Evolutionary conservation across 1,140 invertebrate species (phyloP), one percentile per base, ranked within the genome.

Genomic region (Solenopsis fugax): DNA sequence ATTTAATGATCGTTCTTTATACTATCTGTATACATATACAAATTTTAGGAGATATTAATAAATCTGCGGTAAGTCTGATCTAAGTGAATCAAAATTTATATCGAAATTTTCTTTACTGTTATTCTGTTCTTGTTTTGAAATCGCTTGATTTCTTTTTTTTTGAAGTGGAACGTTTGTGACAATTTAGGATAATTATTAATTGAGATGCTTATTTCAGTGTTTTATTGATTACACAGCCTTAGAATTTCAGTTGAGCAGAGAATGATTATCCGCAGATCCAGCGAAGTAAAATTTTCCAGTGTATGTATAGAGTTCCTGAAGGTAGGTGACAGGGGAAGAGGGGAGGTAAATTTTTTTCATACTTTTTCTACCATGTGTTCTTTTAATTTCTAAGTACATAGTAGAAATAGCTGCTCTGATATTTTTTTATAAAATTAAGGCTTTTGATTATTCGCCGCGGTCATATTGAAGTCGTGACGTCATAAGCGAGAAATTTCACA

Each of bases 211-310:
- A 58, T 80, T 94, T 91, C 87, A 93, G 91, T 88, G 86, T 92
- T 95, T 95, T 94, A 95, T 95, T 95, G 92, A 94, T 93, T 92
- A 93, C 93, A 94, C 93, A 95, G 94, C 93, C 94, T 94, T 93
- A 92, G 93, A 94, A 94, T 94, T 87, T 94, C 64, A 41, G 18
- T 65, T 65, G 18, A 41, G 37, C n/a, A 65, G 64, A 9, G 10
- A 65, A 65, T 65, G 18, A 65, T 65, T 41, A 41, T 1, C 5
- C 10, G 37, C 29, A 29, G 29, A 2, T 29, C 2, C 29, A 29
- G 29, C 29, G 29, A 29, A 29, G 29, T 29, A 29, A 29, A 29
- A 29, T 29, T 29, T 29, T 29, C 29, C 29, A 29, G 29, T 29
- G 29, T 29, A 29, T 29, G 29, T 29, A 29, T 2, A 2, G 29